Evolutionary conservation across 2,113 vertebrate genomes (phyloP).

Genomic region (Tenebrosternarchus preto): DNA sequence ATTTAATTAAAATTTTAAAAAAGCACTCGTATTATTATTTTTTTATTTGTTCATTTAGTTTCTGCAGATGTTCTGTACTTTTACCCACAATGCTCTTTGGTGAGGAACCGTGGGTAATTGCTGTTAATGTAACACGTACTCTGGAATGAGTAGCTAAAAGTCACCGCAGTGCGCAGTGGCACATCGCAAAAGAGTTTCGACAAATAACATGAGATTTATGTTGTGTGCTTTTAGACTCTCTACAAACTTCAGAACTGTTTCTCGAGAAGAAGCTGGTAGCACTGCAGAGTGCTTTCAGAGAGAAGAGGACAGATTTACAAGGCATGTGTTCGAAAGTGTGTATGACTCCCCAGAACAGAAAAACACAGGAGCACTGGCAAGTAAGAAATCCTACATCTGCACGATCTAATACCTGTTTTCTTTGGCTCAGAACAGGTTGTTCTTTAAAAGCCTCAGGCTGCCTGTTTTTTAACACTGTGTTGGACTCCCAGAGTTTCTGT

Average conservation of each 20-base stretch:
- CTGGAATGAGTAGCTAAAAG: no score
- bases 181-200: conserved; percentile 56
- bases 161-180: neutral
- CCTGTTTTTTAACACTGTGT: conserved; percentile 58
- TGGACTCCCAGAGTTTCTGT: conserved; percentile 60
- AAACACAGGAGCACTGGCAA: conserved; percentile 58
- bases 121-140: no score
- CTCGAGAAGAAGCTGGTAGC: conserved; percentile 10
- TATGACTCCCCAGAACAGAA: conserved; percentile 56
- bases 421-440: conserved; percentile 66
- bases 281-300: conserved; percentile 45
- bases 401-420: conserved; percentile 68
- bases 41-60: no score
- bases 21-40: no score
- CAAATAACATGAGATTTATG: conserved; percentile 45
- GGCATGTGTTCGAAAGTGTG: conserved; percentile 55
- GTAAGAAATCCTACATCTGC: conserved; percentile 65
- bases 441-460: conserved; percentile 61
- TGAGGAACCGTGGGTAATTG: no score
- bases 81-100: no score
- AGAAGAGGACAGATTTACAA: conserved; percentile 58
- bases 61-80: no score
- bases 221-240: conserved; percentile 25
- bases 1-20: no score
- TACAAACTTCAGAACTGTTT: conserved; percentile 5